A percentile compares a stretch with the other conserved stretches of the same genome.
Evolutionary conservation across 2,888 invertebrate species (phyloP).

Genomic region (Flexamia atlantica): DNA sequence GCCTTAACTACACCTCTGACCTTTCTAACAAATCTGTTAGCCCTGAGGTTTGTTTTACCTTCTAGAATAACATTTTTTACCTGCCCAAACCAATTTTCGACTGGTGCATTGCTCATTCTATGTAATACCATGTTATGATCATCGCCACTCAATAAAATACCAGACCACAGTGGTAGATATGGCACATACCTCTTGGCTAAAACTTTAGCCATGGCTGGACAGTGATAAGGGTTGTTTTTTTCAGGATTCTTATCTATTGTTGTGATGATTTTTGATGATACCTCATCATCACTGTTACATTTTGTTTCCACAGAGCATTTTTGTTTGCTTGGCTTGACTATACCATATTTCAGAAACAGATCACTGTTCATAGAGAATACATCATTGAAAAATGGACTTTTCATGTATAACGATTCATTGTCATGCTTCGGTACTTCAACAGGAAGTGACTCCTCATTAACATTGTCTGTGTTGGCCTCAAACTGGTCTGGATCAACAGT

Average conservation of each 20-base stretch:
- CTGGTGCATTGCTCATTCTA: background rate
- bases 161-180: constrained; percentile 1
- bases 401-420: background rate
- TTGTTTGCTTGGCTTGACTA: background rate
- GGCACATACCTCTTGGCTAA: background rate
- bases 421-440: background rate
- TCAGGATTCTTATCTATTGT: background rate
- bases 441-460: background rate
- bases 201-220: background rate
- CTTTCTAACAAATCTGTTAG: background rate
- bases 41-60: background rate
- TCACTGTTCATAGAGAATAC: background rate
- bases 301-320: background rate
- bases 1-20: background rate
- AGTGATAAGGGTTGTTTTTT: background rate
- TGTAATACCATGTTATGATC: background rate
- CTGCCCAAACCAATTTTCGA: background rate
- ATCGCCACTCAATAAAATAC: background rate
- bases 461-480: background rate
- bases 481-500: background rate
- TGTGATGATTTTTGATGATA: too few relatives aligned
- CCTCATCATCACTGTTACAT: background rate
- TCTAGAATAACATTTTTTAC: background rate
- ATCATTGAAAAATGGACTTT: constrained; percentile 4
- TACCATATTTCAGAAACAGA: background rate